Percentiles rank a stretch among this genome's conserved stretches.
phyloP scores from a whole-genome alignment of 2,113 vertebrate genomes.

The Ellobius talpinus region DNA sequence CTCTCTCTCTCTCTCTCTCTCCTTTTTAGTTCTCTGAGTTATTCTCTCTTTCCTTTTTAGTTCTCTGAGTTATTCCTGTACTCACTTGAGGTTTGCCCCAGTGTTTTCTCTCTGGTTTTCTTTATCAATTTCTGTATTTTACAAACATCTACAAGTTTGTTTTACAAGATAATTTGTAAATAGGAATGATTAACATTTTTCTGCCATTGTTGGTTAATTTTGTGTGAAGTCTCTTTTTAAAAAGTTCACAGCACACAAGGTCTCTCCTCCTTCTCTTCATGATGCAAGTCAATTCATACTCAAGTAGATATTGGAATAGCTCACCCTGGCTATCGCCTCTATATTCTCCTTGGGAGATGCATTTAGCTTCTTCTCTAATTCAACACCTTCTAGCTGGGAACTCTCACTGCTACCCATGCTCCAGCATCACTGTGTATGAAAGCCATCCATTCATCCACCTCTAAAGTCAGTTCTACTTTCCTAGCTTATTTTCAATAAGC shows the following conservation, averaged over 20 bases:
- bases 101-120: slow-evolving; percentile 70
- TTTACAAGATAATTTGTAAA: slow-evolving; percentile 61
- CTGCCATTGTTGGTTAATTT: slow-evolving; percentile 50
- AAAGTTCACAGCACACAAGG: not conserved
- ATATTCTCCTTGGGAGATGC: not conserved
- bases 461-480: not conserved
- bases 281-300: not conserved
- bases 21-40: slow-evolving; percentile 64
- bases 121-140: slow-evolving; percentile 67
- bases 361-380: not conserved
- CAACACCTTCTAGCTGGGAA: not conserved
- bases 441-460: not conserved
- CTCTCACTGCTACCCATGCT: not conserved
- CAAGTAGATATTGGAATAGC: not conserved
- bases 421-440: not conserved
- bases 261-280: slow-evolving; percentile 5
- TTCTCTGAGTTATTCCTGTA: slow-evolving; percentile 72
- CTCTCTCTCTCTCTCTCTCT: not conserved
- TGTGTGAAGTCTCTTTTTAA: not conserved
- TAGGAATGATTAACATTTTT: slow-evolving; percentile 53
- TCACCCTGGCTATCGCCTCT: not conserved
- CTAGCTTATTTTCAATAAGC: not conserved
- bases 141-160: slow-evolving; percentile 70
- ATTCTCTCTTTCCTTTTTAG: slow-evolving; percentile 70
- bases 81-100: slow-evolving; percentile 75